Conservation (phyloP, 2,888 invertebrate species). For the Timema cristinae region DNA sequence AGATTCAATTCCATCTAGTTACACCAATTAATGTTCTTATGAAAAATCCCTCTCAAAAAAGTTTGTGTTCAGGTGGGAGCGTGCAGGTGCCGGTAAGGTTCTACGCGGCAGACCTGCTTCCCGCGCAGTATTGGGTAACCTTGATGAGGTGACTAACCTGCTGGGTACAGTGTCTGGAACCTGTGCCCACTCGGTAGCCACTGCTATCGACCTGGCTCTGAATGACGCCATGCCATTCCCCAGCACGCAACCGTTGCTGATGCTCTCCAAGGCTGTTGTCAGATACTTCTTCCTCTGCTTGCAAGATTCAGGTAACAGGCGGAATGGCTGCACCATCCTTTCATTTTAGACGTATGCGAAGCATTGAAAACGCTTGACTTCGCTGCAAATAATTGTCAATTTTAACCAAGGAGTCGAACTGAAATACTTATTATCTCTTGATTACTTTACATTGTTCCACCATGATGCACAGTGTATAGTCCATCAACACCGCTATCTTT, state of each 20-base stretch:
- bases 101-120: conserved; percentile 41
- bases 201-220: conserved; percentile 60
- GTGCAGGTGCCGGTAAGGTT: conserved; percentile 44
- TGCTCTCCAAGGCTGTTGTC: conserved; percentile 65
- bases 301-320: conserved; percentile 39
- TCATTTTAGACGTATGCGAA: no score
- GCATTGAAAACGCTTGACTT: no score
- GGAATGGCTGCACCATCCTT: not conserved
- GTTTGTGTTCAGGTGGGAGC: conserved; percentile 57
- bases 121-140: conserved; percentile 48
- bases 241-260: conserved; percentile 62
- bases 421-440: no score
- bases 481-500: no score
- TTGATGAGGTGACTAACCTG: conserved; percentile 45
- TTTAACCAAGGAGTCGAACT: no score
- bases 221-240: conserved; percentile 42
- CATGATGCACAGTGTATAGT: no score
- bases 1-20: not conserved
- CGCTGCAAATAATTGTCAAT: no score
- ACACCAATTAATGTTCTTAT: not conserved
- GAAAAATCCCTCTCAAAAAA: no score
- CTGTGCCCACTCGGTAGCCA: conserved; percentile 53
- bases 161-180: conserved; percentile 35
- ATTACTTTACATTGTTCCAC: no score
- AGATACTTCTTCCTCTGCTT: conserved; percentile 75